Base-by-base conservation (phyloP, 2,888 invertebrate genomes). In the Pegoplata infirma region DNA sequence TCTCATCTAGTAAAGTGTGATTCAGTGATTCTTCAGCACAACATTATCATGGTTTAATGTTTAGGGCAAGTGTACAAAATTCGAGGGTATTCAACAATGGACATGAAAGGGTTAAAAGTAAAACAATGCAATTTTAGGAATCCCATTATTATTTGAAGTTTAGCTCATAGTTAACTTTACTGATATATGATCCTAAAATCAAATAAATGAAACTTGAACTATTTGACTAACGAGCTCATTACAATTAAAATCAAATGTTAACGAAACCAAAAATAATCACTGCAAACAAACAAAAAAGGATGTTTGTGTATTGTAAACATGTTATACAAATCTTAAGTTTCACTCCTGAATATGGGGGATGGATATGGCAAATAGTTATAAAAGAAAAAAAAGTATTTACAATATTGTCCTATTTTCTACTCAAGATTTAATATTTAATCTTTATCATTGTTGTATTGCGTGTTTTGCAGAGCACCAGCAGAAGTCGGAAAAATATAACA, bases 301-400 rank as follows among this genome's bases (percentile, higher is more conserved):
- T n/a, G n/a, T n/a, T n/a, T n/a, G n/a, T n/a, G n/a, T n/a, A 74
- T 67, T 74, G 74, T 67, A 74, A 74, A 67, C 64, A 67, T 46
- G n/a, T n/a, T n/a, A 67, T 47, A 63, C 40, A 68, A 51, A 68
- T 75, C 75, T 63, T 55, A 68, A 63, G 44, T 68, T 75, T 68
- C 75, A 55, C 56, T 68, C 36, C n/a, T n/a, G n/a, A 6, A 17
- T 14, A 51, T 59, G 44, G 28, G 64, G 16, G 28, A n/a, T 49
- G 36, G 28, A 51, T 44, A 58, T 23, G 51, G 36, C 3, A 51
- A 73, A 44, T 66, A 56, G 51, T 44, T n/a, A n/a, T n/a, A n/a
- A n/a, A 32, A 10, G 32, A 59, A 58, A 73, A 74, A 59, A 46
- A 44, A n/a, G 51, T 32, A 59, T 44, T 58, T 28, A 28, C 19